Base-by-base conservation (phyloP, 2,888 invertebrate genomes). In the Rhyacophila evoluta region DNA sequence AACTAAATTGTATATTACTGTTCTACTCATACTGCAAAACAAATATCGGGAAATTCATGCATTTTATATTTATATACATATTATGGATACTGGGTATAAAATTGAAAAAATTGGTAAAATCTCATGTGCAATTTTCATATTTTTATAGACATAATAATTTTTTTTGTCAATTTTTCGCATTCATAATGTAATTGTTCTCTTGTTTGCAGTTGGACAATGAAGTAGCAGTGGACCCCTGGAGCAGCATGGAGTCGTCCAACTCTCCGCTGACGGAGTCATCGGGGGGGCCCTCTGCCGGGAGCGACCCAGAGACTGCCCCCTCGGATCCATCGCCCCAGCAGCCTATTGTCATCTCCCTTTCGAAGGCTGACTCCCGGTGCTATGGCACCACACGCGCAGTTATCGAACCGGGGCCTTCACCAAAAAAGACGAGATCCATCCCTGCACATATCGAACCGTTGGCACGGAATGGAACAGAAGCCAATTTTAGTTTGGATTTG, bases 121-220 rank as follows among this genome's bases (percentile, higher is more conserved):
- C 29, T 33, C 29, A 33, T 33, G 2, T 33, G 4, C 29, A 33
- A 33, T 33, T 33, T 6, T 2, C 29, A 4, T 33, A n/a, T 33
- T 33, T 2, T 6, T 4, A 33, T 33, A 33, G 6, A 33, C 29
- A 33, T n/a, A n/a, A n/a, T n/a, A n/a, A 33, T 33, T 33, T 33
- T 33, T 33, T 2, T 4, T 33, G 29, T 33, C n/a, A n/a, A 6
- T 33, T 33, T 33, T 33, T 33, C 2, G 6, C n/a, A n/a, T n/a
- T n/a, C n/a, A 33, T 33, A 33, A 4, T 33, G 29, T 33, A 3
- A 8, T 12, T 75, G 38, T 36, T 39, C 10, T 37, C 81, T 87
- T 88, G 87, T 89, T 90, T n/a, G 88, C 19, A 90, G 90, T 89
- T 89, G 90, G 89, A 89, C 88, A 89, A 89, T 88, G 89, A 89